Evolutionary conservation across 2,888 invertebrate genomes (phyloP).

Genomic region (Cephus rjabovi): DNA sequence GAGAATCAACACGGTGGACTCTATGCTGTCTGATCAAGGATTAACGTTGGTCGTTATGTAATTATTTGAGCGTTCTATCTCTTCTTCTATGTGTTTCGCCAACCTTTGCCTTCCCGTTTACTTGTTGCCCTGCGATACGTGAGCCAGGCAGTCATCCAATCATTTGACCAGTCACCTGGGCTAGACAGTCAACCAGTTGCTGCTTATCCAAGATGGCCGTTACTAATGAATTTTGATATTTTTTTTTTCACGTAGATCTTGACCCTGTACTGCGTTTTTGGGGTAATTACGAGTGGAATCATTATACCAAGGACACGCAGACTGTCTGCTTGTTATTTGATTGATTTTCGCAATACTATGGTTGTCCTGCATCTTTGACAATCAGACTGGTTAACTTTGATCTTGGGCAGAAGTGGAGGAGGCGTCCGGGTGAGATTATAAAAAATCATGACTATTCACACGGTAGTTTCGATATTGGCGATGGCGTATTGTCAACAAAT

Average conservation of each 20-base stretch:
- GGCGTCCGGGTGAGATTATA: neutral
- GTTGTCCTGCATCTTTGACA: neutral
- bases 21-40: neutral
- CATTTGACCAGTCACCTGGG: neutral
- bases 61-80: conserved; percentile 4
- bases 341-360: neutral
- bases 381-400: neutral
- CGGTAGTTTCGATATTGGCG: conserved; percentile 62
- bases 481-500: conserved; percentile 77
- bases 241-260: neutral
- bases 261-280: neutral
- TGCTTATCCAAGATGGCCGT: neutral
- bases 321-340: neutral
- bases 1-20: neutral
- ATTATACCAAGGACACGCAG: no score
- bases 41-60: conserved; percentile 2
- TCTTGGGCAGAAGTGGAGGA: neutral
- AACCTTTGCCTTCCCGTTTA: neutral
- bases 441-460: conserved; percentile 50
- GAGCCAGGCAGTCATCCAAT: neutral
- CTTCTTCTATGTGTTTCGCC: neutral
- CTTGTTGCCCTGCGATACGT: neutral
- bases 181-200: neutral
- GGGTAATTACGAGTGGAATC: neutral
- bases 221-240: neutral